Conservation (phyloP, 2,797 vertebrate genomes). For the Pangasius macronema region DNA sequence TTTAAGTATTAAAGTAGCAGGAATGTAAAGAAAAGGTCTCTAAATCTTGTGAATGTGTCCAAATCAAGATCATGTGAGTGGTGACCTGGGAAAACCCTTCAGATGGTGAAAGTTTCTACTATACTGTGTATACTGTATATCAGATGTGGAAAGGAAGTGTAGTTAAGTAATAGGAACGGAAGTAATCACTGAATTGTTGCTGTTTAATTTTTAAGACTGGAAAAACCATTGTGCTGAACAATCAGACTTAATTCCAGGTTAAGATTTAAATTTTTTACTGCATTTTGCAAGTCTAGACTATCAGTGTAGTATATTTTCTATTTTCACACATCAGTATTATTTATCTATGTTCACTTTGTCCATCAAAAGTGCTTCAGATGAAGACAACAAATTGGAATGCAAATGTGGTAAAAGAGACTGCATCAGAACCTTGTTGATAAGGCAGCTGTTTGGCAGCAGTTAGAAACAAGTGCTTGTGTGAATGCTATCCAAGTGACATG, state of each 20-base stretch:
- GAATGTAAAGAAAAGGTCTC: not conserved
- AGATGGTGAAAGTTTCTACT: not conserved
- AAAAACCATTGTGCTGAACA: not conserved
- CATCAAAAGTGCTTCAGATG: not conserved
- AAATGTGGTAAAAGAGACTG: constrained; percentile 1
- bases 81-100: not conserved
- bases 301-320: not conserved
- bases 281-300: not conserved
- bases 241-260: not conserved
- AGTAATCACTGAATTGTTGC: not conserved
- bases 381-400: not conserved
- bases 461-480: not conserved
- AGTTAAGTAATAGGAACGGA: not conserved
- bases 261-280: not conserved
- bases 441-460: constrained; percentile 12
- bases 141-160: not conserved
- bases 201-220: not conserved
- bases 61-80: not conserved
- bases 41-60: not conserved
- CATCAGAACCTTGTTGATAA: not conserved
- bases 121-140: not conserved
- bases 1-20: not conserved
- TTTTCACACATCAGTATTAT: not conserved
- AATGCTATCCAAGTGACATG: constrained; percentile 3
- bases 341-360: not conserved